Evolutionary conservation across 2,113 vertebrate genomes (phyloP).

Genomic region (Telmatochromis sp.): DNA sequence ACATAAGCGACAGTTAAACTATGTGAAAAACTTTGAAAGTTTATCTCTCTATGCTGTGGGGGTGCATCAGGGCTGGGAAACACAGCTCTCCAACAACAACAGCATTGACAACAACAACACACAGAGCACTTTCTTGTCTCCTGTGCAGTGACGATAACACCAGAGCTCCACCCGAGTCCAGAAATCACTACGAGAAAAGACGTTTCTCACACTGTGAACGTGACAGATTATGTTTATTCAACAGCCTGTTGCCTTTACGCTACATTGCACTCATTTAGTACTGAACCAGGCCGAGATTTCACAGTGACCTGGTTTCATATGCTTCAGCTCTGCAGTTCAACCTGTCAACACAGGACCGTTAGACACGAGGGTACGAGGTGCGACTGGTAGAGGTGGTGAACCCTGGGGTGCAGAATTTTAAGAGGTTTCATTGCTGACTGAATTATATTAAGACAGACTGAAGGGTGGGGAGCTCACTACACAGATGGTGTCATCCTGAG

Average conservation of each 20-base stretch:
- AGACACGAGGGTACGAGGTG: neutral
- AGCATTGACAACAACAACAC: neutral
- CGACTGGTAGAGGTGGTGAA: neutral
- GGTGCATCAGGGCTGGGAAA: neutral
- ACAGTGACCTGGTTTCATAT: slow-evolving; percentile 44
- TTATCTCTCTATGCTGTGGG: neutral
- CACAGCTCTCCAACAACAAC: neutral
- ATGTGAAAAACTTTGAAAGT: neutral
- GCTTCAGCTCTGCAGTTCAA: neutral
- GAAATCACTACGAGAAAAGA: neutral
- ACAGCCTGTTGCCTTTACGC: slow-evolving; percentile 3
- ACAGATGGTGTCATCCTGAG: slow-evolving; percentile 10
- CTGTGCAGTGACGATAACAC: neutral
- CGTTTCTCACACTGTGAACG: neutral
- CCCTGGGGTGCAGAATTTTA: neutral
- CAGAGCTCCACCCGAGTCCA: neutral
- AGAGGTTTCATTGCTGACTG: neutral
- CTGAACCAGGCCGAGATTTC: slow-evolving; percentile 13
- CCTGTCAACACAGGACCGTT: neutral
- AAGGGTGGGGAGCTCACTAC: neutral
- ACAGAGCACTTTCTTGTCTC: neutral
- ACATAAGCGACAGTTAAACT: neutral
- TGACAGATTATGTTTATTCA: slow-evolving; percentile 27
- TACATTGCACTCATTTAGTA: slow-evolving; percentile 17
- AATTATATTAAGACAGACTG: slow-evolving; percentile 6